Percentiles rank a stretch among this genome's conserved stretches.
Conservation (phyloP, 2,797 vertebrate species). For the Leptatherina wallacei region DNA sequence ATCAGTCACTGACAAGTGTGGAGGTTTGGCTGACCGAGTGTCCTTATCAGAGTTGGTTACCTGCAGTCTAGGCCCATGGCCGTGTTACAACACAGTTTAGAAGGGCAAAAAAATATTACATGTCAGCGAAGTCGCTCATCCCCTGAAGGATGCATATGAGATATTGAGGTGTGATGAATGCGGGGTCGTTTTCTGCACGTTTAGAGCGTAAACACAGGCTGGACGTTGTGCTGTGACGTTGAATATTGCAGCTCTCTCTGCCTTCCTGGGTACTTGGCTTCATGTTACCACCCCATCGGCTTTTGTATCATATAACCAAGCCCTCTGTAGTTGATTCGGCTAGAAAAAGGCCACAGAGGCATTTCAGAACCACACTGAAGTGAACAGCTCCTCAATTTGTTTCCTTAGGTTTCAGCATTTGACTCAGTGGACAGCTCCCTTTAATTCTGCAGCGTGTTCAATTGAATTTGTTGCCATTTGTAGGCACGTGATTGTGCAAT, state of each 20-base stretch:
- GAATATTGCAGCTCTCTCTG: slow-evolving; percentile 3
- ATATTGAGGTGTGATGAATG: background rate
- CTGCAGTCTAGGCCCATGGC: slow-evolving; percentile 19
- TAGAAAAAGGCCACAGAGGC: background rate
- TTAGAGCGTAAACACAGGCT: background rate
- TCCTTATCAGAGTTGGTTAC: slow-evolving; percentile 30
- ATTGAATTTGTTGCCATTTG: slow-evolving; percentile 4
- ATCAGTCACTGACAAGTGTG: background rate
- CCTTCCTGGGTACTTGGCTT: background rate
- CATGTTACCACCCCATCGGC: background rate
- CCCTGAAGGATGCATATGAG: background rate
- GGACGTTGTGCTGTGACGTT: slow-evolving; percentile 15
- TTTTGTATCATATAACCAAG: background rate
- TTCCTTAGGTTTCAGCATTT: slow-evolving; percentile 52
- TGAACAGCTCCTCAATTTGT: slow-evolving; percentile 42
- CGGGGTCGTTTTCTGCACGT: background rate
- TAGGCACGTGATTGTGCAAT: slow-evolving; percentile 1
- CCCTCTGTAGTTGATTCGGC: slow-evolving; percentile 2
- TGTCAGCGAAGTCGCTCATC: background rate
- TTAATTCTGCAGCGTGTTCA: slow-evolving; percentile 20
- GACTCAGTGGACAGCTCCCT: slow-evolving; percentile 38
- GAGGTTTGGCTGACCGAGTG: slow-evolving; percentile 1
- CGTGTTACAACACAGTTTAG: slow-evolving; percentile 3
- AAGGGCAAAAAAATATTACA: background rate
- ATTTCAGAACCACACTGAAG: slow-evolving; percentile 53